These are phyloP conservation scores for Megalopta genalis DNA, from an alignment of 1,140 invertebrate species.

Conservation along the genomic window DNA sequence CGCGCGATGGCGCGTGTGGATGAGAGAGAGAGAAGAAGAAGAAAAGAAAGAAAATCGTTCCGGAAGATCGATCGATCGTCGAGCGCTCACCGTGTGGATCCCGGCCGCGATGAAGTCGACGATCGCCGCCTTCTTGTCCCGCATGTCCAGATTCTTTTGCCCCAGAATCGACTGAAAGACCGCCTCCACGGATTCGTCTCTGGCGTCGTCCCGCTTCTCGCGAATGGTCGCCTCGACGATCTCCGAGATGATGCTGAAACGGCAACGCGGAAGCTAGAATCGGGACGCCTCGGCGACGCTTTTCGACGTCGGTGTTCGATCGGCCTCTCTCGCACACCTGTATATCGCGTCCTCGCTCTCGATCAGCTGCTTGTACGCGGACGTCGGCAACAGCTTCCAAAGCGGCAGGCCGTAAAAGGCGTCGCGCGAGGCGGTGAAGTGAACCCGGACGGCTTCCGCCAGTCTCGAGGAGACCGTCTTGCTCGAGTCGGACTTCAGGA, in stretches of 20 bases:
- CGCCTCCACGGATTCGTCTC: constrained; percentile 83
- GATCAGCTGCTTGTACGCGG: constrained; percentile 86
- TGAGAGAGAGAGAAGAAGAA: no score
- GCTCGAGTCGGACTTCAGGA: constrained; percentile 83
- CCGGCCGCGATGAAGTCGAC: constrained; percentile 93
- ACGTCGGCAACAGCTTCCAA: constrained; percentile 90
- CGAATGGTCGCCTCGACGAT: constrained; percentile 85
- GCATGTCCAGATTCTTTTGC: constrained; percentile 85
- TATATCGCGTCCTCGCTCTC: constrained; percentile 90
- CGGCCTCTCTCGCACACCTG: constrained; percentile 79
- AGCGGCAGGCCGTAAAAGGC: constrained; percentile 90
- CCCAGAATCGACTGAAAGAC: constrained; percentile 88
- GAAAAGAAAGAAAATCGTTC: no score
- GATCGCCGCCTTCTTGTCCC: constrained; percentile 91
- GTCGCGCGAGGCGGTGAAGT: constrained; percentile 88
- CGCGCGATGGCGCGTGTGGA: no score
- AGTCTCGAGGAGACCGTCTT: constrained; percentile 79
- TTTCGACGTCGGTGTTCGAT: no score
- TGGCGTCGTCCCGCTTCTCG: constrained; percentile 77
- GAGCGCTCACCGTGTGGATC: constrained; percentile 87
- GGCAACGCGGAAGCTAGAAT: neutral
- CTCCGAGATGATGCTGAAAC: constrained; percentile 87
- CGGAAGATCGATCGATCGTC: neutral
- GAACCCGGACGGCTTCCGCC: constrained; percentile 85
- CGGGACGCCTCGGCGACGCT: no score